Percentiles rank a stretch among this genome's conserved stretches.
Conservation (phyloP, 2,888 invertebrate genomes). For the Drosophila seclusa region DNA sequence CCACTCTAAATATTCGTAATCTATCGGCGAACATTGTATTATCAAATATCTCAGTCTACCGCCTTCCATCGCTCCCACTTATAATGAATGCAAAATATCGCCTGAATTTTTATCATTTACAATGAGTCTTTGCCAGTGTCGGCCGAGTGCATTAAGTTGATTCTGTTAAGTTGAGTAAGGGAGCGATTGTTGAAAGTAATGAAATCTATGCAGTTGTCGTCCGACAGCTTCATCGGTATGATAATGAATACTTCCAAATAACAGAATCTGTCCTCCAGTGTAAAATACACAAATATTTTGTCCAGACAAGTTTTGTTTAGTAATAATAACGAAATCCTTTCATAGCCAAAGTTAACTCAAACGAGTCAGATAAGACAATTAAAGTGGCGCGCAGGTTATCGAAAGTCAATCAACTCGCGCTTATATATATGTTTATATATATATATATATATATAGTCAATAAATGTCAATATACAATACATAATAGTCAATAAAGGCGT, state of each 20-base stretch:
- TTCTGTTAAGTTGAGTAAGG: background rate
- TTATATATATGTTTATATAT: background rate
- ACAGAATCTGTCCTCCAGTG: background rate
- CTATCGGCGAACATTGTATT: conserved; percentile 43
- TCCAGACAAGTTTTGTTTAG: background rate
- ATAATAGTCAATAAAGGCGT: background rate
- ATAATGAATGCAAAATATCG: conserved; percentile 56
- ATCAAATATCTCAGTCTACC: conserved; percentile 38
- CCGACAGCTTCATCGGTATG: background rate
- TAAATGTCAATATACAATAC: background rate
- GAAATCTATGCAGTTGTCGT: background rate
- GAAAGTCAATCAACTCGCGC: background rate
- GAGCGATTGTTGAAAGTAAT: background rate
- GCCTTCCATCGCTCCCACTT: conserved; percentile 38
- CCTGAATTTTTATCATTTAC: conserved; percentile 56
- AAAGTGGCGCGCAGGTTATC: background rate
- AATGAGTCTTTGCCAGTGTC: conserved; percentile 15
- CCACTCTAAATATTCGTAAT: conserved; percentile 19
- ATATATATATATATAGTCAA: conserved; percentile 1
- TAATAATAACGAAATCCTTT: background rate
- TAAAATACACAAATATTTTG: background rate
- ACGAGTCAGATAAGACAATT: background rate
- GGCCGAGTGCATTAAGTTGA: background rate
- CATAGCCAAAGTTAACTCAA: background rate
- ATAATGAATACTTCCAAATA: background rate